These are phyloP conservation scores for Cepphus grylle DNA, from an alignment of 2,113 vertebrate species.

Conservation along the genomic window DNA sequence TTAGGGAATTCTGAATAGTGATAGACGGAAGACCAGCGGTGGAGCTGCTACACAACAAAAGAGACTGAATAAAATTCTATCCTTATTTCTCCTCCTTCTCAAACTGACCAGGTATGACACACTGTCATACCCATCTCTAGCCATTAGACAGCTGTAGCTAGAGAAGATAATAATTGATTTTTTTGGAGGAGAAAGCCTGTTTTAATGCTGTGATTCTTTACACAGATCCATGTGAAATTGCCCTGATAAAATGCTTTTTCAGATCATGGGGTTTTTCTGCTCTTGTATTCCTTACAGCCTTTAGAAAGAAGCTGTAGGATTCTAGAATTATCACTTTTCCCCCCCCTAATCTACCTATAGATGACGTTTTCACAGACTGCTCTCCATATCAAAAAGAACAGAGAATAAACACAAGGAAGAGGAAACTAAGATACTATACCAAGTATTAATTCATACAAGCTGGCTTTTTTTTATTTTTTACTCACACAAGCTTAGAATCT, in stretches of 20 bases:
- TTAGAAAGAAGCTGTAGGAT: not conserved
- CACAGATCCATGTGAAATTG: not conserved
- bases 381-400: not conserved
- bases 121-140: not conserved
- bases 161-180: not conserved
- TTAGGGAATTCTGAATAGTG: not conserved
- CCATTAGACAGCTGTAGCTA: not conserved
- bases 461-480: not conserved
- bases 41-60: not conserved
- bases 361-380: not conserved
- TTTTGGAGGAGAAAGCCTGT: not conserved
- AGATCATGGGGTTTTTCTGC: rapidly evolving
- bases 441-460: not conserved
- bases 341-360: not conserved
- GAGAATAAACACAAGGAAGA: not conserved
- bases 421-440: not conserved
- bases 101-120: not conserved
- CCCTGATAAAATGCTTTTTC: not conserved
- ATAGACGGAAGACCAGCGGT: not conserved
- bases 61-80: not conserved
- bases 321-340: not conserved
- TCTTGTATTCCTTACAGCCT: not conserved
- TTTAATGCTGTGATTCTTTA: not conserved
- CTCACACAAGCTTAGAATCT: not conserved
- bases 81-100: not conserved